Evolutionary conservation across 2,113 vertebrate genomes (phyloP), one percentile per base, ranked within the genome.

Genomic region (Eulemur macaco): DNA sequence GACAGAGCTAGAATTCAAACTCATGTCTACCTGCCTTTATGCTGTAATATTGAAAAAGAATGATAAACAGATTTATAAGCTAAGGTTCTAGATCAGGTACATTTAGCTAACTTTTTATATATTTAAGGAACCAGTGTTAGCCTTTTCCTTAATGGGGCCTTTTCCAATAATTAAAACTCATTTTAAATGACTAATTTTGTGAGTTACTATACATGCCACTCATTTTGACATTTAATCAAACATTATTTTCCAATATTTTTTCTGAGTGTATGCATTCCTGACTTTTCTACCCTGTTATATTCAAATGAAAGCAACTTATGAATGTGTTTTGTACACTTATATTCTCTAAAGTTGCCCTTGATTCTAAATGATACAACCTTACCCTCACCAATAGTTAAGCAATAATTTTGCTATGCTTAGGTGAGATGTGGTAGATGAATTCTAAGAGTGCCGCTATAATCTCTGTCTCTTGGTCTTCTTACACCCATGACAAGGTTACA

Each of bases 141-240:
- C 78, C 56, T 86, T 17, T 42, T 77, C 56, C 69, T 71, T 76
- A 92, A n/a, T 45, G 0, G 45, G 18, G 17, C 3, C 8, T 92
- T 83, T 21, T 89, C 31, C n/a, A 88, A 47, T 10, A 91, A 69
- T 89, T 92, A 84, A 60, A 74, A 8, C 3, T 87, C 17, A 81
- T 96, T 95, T 94, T 54, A 91, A 85, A 76, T 63, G 29, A 82
- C 58, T 14, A 47, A 18, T 64, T 91, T 84, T 63, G 23, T 42
- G 21, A 85, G 5, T 94, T 86, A 91, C 29, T 92, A 5, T 68
- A 52, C 5, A 81, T 58, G 18, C 0, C 25, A 52, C 52, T 95
- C 15, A 77, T 80, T 86, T 86, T 74, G 45, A 80, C 64, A 87
- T 69, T 91, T 84, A 81, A 89, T 81, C 56, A 84, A 52, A 80